Evolutionary conservation across 1,140 invertebrate species (phyloP).

Genomic region (Sitophilus oryzae): DNA sequence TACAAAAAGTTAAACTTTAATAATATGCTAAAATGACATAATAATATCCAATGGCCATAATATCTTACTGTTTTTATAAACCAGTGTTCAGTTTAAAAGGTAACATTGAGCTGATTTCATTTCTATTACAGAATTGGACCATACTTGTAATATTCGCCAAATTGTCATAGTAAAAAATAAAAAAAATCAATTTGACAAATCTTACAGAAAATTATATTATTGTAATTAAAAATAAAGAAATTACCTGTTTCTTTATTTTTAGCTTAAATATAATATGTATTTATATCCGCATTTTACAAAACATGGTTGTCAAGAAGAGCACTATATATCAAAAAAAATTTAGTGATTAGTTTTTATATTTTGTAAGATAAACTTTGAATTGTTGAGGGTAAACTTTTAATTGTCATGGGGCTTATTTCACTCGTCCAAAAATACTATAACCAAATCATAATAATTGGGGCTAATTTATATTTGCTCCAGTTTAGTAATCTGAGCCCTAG

Average conservation of each 20-base stretch:
- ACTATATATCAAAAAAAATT: too few relatives aligned
- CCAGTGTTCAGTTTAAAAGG: slow-evolving; percentile 1
- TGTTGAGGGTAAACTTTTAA: too few relatives aligned
- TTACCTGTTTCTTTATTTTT: slow-evolving; percentile 4
- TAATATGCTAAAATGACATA: slow-evolving; percentile 5
- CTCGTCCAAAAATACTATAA: too few relatives aligned
- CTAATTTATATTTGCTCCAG: neutral
- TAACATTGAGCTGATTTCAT: slow-evolving; percentile 9
- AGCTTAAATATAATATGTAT: neutral
- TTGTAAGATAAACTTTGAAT: too few relatives aligned
- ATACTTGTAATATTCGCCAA: neutral
- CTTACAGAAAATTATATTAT: neutral
- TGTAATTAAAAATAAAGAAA: slow-evolving; percentile 5
- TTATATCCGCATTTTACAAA: neutral
- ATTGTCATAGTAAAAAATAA: neutral
- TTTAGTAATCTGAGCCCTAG: slow-evolving; percentile 5
- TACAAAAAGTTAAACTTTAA: slow-evolving; percentile 5
- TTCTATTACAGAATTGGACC: slow-evolving; percentile 6
- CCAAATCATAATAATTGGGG: too few relatives aligned
- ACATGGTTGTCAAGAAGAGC: neutral
- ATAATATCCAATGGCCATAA: neutral
- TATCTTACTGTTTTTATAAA: slow-evolving; percentile 5
- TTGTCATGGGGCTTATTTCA: too few relatives aligned
- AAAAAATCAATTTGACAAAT: neutral
- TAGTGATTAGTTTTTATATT: too few relatives aligned